phyloP scores from a whole-genome alignment of 2,113 vertebrate species.

The Coturnix japonica region DNA sequence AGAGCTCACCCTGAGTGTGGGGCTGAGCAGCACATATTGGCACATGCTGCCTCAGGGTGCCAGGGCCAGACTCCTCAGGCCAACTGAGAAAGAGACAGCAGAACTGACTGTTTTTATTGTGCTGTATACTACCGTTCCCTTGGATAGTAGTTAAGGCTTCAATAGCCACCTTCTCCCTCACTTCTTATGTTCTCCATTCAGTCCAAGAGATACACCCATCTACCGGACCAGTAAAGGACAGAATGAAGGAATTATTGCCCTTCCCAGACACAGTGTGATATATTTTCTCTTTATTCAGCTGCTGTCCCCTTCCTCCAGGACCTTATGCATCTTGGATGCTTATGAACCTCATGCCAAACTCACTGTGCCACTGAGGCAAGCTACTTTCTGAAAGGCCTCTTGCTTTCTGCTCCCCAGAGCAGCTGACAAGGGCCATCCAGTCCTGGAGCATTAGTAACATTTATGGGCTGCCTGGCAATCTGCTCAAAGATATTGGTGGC shows the following conservation, averaged over 20 bases:
- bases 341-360: background rate
- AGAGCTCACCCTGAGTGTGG: background rate
- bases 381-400: background rate
- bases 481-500: background rate
- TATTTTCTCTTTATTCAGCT: background rate
- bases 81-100: background rate
- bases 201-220: background rate
- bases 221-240: background rate
- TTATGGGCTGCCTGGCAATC: background rate
- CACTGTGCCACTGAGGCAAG: background rate
- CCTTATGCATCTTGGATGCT: background rate
- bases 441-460: background rate
- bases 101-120: background rate
- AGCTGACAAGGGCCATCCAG: background rate
- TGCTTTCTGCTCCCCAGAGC: background rate
- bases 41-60: background rate
- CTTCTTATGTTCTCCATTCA: background rate
- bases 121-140: background rate
- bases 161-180: background rate
- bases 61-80: background rate
- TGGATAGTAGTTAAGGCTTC: background rate
- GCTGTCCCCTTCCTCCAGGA: background rate
- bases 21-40: background rate
- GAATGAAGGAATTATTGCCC: background rate
- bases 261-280: background rate